A percentile compares a stretch with the other conserved stretches of the same genome.
Conservation (phyloP, 2,797 vertebrate genomes). For the Danio choprae region DNA sequence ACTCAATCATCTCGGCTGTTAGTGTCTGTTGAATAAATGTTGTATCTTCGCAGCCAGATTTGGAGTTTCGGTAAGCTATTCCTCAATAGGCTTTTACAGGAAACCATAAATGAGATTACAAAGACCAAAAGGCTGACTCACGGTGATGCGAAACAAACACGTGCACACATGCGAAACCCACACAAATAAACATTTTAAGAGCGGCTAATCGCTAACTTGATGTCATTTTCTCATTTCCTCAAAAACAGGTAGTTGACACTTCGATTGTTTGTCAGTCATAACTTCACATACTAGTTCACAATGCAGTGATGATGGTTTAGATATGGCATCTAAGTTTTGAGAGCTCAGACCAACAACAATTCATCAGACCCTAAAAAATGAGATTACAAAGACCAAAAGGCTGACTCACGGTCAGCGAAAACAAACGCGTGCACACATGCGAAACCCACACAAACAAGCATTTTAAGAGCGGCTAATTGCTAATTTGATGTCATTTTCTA, state of each 20-base stretch:
- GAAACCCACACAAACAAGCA: background rate
- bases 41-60: conserved; percentile 18
- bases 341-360: conserved; percentile 2
- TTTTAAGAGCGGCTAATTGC: background rate
- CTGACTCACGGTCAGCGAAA: conserved; percentile 39
- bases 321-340: background rate
- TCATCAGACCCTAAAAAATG: no score
- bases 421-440: background rate
- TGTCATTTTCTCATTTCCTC: conserved; percentile 2
- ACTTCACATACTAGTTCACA: background rate
- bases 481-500: background rate
- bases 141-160: conserved; percentile 20
- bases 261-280: background rate
- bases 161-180: background rate
- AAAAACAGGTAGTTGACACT: background rate
- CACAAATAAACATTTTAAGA: background rate
- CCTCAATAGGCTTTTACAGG: conserved; percentile 34
- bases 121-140: conserved; percentile 28
- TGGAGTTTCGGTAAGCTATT: conserved; percentile 18
- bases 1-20: conserved; percentile 41
- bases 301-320: background rate
- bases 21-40: conserved; percentile 28
- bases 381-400: conserved; percentile 5
- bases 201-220: background rate
- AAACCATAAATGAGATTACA: conserved; percentile 22